Conservation (phyloP, 2,113 vertebrate species). For the Clinocottus analis region DNA sequence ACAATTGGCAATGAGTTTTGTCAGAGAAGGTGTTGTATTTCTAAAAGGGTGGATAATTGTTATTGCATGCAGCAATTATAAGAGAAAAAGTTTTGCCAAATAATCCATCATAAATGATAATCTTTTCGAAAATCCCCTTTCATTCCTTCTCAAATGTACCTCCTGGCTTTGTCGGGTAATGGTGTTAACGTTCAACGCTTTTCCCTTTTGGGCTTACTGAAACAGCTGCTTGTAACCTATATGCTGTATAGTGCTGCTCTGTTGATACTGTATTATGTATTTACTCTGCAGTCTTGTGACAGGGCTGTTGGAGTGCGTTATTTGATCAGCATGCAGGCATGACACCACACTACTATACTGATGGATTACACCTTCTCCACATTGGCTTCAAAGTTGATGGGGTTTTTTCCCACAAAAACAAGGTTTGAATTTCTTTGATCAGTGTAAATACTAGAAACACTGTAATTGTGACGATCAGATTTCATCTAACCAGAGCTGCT, state of each 20-base stretch:
- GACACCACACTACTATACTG: constrained; percentile 42
- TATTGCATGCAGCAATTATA: neutral
- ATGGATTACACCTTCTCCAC: constrained; percentile 60
- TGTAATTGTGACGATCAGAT: constrained; percentile 39
- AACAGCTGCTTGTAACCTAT: constrained; percentile 66
- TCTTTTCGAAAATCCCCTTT: constrained; percentile 31
- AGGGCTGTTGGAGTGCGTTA: constrained; percentile 46
- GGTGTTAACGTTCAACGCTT: constrained; percentile 36
- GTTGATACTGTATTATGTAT: constrained; percentile 68
- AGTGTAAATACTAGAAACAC: constrained; percentile 33
- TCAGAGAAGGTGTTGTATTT: neutral
- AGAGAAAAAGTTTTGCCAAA: constrained; percentile 6
- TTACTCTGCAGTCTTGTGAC: constrained; percentile 51
- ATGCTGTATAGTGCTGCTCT: constrained; percentile 51
- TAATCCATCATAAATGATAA: constrained; percentile 39
- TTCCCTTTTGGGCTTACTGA: constrained; percentile 40
- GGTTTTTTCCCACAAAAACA: constrained; percentile 19
- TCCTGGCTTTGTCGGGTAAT: constrained; percentile 48
- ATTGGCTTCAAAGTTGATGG: constrained; percentile 27
- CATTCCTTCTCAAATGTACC: constrained; percentile 36
- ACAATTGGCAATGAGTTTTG: constrained; percentile 1
- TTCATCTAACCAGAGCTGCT: constrained; percentile 31
- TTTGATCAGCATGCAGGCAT: constrained; percentile 61
- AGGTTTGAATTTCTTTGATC: constrained; percentile 52
- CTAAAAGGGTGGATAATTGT: neutral